Base-by-base conservation (phyloP, 2,888 invertebrate genomes). In the Caradrina kadenii region DNA sequence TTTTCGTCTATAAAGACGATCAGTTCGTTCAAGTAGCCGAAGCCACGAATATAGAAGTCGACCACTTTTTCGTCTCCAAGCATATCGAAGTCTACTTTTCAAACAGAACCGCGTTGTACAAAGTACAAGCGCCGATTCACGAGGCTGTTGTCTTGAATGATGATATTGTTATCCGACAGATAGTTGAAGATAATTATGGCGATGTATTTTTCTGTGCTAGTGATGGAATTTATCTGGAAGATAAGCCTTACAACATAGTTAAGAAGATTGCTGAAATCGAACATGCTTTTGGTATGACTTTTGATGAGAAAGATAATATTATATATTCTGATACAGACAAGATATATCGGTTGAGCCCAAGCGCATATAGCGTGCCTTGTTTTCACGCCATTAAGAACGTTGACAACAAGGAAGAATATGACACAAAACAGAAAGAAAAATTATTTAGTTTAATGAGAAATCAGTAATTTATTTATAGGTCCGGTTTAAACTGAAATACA, bases 51-150 rank as follows among this genome's bases (percentile, higher is more conserved):
- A 90, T 93, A 17, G 94, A 95, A 79, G 77, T 95, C 0, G 94
- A 94, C 54, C 81, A 88, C 59, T 95, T 95, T 68, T 93, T 89
- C 21, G 88, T 93, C 4, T 90, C 93, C 0, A 93, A 89, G 82
- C 77, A 85, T 0, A 82, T 83, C 1, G 91, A 93, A 50, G 84
- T 94, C 35, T 95, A 94, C 60, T 94, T 90, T 50, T 87, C 92
- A 0, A 95, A 95, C 53, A 92, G 90, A 85, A 94, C 95, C 0
- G 95, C 94, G 0, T 73, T 94, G n/a, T 94, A 90, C 58, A 94
- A 93, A 89, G 87, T 94, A 1, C 92, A 91, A 26, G 89, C 80
- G 13, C 66, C 76, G 0, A 79, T 67, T 0, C 88, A 73, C 31
- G 74, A 83, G 1, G 81, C 91, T 0, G 73, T 89, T 7, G 71